These are phyloP conservation scores for Brevipalpus yothersi DNA, from an alignment of 1,140 invertebrate genomes.

Conservation along the genomic window DNA sequence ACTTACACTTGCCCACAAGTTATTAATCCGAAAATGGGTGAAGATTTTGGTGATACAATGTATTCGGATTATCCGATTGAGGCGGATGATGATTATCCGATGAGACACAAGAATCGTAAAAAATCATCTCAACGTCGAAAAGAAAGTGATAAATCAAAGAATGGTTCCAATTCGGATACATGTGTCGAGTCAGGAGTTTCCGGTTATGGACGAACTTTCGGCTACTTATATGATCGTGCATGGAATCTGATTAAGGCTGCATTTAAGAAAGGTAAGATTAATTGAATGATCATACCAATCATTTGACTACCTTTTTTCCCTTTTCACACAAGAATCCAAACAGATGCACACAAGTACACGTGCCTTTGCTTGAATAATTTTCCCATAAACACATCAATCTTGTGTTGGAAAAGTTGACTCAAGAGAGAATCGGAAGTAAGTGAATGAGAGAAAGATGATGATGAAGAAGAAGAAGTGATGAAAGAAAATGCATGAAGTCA, in stretches of 20 bases:
- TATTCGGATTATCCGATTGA: neutral
- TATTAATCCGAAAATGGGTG: neutral
- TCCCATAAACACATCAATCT: no score
- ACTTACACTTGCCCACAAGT: no score
- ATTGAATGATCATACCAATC: neutral
- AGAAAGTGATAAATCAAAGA: neutral
- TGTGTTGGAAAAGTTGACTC: no score
- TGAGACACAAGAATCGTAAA: neutral
- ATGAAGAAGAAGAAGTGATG: no score
- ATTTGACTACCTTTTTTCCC: neutral
- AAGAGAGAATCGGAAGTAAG: no score
- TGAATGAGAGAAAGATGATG: no score
- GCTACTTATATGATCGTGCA: neutral
- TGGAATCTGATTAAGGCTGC: neutral
- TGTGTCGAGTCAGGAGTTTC: neutral
- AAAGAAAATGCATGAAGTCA: no score
- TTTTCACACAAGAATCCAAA: no score
- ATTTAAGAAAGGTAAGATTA: slow-evolving; percentile 1
- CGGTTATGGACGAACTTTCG: neutral
- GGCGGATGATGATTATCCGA: neutral
- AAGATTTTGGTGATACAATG: neutral
- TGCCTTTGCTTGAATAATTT: no score
- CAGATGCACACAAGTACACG: no score
- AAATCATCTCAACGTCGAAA: neutral
- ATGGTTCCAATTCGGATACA: neutral